Evolutionary conservation across 2,113 vertebrate species (phyloP).

Genomic region (Craseonycteris thonglongyai): DNA sequence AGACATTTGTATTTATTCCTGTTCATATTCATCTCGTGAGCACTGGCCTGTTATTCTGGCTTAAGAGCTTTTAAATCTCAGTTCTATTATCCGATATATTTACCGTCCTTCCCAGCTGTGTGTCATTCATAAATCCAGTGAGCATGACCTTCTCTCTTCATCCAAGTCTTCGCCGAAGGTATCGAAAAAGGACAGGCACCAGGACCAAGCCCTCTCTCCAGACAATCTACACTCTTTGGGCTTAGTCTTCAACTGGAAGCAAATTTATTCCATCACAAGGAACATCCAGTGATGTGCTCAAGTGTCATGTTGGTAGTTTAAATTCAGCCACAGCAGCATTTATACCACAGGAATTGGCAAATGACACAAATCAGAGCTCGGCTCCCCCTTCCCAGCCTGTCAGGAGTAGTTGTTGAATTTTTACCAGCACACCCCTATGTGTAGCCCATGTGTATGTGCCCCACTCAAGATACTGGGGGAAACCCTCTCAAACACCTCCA

Average conservation of each 20-base stretch:
- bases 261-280: too few species aligned
- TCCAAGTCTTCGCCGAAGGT: background rate
- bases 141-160: background rate
- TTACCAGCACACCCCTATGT: background rate
- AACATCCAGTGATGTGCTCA: background rate
- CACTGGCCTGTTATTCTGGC: background rate
- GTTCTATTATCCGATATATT: background rate
- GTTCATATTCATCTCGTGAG: background rate
- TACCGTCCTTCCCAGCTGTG: background rate
- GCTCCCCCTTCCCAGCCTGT: background rate
- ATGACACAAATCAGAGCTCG: background rate
- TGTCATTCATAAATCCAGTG: background rate
- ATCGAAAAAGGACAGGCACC: background rate
- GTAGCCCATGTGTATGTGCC: background rate
- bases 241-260: background rate
- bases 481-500: background rate
- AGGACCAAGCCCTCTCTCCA: background rate
- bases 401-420: background rate
- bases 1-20: background rate
- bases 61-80: background rate
- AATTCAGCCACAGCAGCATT: background rate
- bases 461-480: background rate
- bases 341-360: background rate
- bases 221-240: background rate
- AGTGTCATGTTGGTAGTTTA: background rate